Conservation (phyloP, 53 echinoderm and acorn worm genomes). For the Patiria pectinifera region DNA sequence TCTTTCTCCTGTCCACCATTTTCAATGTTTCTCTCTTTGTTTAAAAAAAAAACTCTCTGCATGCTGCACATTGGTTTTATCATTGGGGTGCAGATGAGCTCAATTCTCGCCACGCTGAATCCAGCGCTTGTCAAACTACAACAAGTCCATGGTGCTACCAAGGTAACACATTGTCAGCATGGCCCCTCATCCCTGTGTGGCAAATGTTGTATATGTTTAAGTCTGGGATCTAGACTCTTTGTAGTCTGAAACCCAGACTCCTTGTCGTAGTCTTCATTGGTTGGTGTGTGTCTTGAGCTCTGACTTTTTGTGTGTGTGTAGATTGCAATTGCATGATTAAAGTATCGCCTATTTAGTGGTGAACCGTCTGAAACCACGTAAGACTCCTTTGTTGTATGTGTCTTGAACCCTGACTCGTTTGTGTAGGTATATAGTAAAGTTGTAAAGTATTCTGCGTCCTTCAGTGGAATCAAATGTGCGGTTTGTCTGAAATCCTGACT, state of each 20-base stretch:
- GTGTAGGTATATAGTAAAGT: not conserved
- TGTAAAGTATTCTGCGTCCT: not conserved
- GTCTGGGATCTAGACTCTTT: not conserved
- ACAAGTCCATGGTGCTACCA: slow-evolving; percentile 90
- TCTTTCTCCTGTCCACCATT: not conserved
- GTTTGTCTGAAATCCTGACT: slow-evolving; percentile 7
- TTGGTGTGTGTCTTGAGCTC: not conserved
- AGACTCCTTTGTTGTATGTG: not conserved
- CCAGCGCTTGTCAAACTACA: slow-evolving; percentile 98
- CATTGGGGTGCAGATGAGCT: slow-evolving; percentile 78
- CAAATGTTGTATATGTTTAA: not conserved
- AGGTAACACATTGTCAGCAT: slow-evolving; percentile 60
- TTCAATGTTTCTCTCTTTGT: not conserved
- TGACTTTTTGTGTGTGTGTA: not conserved
- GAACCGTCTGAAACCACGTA: too few species aligned
- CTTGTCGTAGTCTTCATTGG: not conserved
- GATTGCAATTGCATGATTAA: too few species aligned
- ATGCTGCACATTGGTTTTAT: slow-evolving; percentile 54
- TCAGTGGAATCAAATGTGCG: not conserved
- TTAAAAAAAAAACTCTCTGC: slow-evolving; percentile 23
- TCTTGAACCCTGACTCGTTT: not conserved
- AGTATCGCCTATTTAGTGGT: too few species aligned
- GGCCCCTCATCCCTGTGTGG: not conserved
- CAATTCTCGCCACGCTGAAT: slow-evolving; percentile 94
- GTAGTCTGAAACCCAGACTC: not conserved